Conservation (phyloP, 2,888 invertebrate genomes). For the Patella caerulea region DNA sequence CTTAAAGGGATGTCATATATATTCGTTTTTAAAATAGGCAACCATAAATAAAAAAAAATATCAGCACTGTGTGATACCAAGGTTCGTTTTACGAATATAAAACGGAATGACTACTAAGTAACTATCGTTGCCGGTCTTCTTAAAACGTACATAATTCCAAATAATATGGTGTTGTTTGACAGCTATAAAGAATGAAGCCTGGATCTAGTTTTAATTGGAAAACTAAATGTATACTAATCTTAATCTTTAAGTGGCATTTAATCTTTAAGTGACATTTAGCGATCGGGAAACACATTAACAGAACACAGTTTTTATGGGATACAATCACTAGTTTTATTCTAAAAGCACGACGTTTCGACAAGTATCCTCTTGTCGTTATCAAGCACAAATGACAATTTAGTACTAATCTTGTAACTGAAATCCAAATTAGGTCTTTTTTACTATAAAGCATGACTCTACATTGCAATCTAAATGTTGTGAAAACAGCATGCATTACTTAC, state of each 20-base stretch:
- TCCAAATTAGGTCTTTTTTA: neutral
- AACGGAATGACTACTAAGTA: too few species aligned
- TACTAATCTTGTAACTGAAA: neutral
- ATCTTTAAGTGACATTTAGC: too few species aligned
- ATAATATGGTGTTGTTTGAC: neutral
- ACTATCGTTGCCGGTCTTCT: too few species aligned
- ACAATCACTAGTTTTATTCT: too few species aligned
- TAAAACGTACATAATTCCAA: neutral
- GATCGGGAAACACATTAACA: too few species aligned
- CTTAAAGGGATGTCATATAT: neutral
- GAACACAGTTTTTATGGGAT: too few species aligned
- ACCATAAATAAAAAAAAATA: neutral
- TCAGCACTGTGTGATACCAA: too few species aligned
- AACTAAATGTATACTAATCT: neutral
- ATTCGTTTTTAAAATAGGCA: neutral
- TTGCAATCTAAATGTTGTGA: neutral
- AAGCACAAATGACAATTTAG: too few species aligned
- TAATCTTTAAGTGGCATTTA: too few species aligned
- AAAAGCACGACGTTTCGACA: too few species aligned
- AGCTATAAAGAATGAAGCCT: neutral
- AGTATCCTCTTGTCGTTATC: too few species aligned
- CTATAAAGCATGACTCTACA: neutral
- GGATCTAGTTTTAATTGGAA: neutral
- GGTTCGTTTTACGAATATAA: too few species aligned
- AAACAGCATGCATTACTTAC: neutral